These are phyloP conservation scores for Oxyruncus cristatus DNA, from an alignment of 2,113 vertebrate species.

Conservation along the genomic window DNA sequence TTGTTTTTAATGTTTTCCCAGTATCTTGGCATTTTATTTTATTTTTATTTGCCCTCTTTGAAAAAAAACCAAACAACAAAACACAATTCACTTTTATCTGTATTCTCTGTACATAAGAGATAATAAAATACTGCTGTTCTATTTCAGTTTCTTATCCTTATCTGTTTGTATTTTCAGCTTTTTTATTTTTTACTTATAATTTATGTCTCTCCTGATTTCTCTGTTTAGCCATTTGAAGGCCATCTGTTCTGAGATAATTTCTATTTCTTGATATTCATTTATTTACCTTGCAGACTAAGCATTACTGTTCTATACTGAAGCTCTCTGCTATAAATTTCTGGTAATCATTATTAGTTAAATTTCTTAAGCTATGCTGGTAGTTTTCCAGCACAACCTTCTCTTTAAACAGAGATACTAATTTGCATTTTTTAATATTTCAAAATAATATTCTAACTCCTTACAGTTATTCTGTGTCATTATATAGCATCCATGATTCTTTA, in stretches of 20 bases:
- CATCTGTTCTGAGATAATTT: background rate
- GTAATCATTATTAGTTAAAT: background rate
- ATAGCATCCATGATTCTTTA: background rate
- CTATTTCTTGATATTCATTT: background rate
- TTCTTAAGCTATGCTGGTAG: background rate
- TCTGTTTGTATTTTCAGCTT: background rate
- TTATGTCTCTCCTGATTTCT: background rate
- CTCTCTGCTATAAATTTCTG: background rate
- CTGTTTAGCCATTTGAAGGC: background rate
- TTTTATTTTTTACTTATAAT: background rate
- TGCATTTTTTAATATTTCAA: background rate
- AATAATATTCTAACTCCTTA: background rate
- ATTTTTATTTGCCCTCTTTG: background rate
- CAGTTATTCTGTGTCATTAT: background rate
- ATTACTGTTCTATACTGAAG: background rate
- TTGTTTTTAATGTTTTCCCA: background rate
- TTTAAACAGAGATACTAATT: background rate
- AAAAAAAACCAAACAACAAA: background rate
- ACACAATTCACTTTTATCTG: background rate
- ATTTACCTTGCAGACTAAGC: constrained; percentile 19
- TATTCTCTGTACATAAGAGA: background rate
- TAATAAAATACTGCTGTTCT: background rate
- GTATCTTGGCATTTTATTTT: background rate
- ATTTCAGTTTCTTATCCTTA: background rate
- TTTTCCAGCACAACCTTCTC: background rate